Conservation (phyloP, 2,113 vertebrate genomes). For the Sander lucioperca region DNA sequence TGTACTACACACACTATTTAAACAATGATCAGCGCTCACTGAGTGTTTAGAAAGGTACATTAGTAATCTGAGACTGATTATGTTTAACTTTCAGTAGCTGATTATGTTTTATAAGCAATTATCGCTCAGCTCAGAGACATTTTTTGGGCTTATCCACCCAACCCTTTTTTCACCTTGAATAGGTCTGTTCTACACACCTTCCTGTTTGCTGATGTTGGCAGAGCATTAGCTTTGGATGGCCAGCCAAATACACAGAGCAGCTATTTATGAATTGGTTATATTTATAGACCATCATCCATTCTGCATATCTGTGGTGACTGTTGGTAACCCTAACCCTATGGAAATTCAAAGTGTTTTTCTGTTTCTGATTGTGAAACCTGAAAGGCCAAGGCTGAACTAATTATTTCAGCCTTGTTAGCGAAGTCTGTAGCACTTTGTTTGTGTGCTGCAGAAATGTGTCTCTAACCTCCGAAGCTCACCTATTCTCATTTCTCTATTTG, state of each 20-base stretch:
- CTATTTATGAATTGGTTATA: not conserved
- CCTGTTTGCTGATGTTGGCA: constrained; percentile 29
- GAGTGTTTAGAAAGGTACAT: constrained; percentile 33
- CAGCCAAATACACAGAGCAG: constrained; percentile 16
- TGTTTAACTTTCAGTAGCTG: constrained; percentile 52
- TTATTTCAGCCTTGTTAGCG: constrained; percentile 75
- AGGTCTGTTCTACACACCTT: constrained; percentile 7
- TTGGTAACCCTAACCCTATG: constrained; percentile 28
- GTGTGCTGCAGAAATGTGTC: constrained; percentile 71
- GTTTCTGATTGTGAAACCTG: constrained; percentile 67
- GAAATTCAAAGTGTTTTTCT: constrained; percentile 61
- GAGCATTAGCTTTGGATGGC: not conserved
- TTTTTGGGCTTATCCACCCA: not conserved
- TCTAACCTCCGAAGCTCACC: constrained; percentile 57
- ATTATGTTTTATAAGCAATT: constrained; percentile 50
- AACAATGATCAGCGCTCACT: constrained; percentile 44
- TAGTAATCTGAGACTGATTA: constrained; percentile 42
- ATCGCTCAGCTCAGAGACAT: constrained; percentile 18
- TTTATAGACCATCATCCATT: constrained; percentile 26
- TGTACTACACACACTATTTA: constrained; percentile 25
- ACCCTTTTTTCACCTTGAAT: constrained; percentile 4
- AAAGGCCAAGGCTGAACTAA: constrained; percentile 74
- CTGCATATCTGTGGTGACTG: constrained; percentile 24
- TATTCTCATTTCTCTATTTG: constrained; percentile 81
- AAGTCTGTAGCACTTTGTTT: constrained; percentile 79